These are phyloP conservation scores for Callyntrura guangdongensis DNA, from an alignment of 2,888 invertebrate genomes.

Conservation along the genomic window DNA sequence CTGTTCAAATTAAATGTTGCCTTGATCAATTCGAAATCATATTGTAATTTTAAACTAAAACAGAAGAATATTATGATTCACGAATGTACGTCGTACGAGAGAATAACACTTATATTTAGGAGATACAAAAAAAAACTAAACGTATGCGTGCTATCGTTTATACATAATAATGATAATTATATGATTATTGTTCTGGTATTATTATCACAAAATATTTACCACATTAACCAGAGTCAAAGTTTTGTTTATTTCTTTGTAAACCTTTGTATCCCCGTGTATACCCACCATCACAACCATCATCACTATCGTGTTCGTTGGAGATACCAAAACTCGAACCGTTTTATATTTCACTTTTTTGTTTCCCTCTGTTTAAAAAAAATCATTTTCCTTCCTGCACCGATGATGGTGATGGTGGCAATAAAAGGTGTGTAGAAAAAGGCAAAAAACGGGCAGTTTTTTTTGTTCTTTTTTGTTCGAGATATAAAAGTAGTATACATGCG, in stretches of 20 bases:
- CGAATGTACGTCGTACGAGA: constrained; percentile 75
- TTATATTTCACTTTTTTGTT: no score
- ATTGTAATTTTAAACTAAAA: constrained; percentile 47
- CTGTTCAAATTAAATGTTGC: constrained; percentile 81
- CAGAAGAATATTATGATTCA: constrained; percentile 61
- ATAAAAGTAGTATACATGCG: not conserved
- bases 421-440: not conserved
- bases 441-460: not conserved
- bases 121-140: constrained; percentile 58
- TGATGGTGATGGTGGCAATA: not conserved
- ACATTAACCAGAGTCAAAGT: no score
- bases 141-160: constrained; percentile 78
- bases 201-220: no score
- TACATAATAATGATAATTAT: constrained; percentile 58
- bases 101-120: constrained; percentile 77
- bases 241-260: no score
- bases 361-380: no score
- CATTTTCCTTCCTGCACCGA: no score
- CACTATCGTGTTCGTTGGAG: no score
- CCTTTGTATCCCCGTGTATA: no score
- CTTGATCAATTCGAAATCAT: constrained; percentile 79
- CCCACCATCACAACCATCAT: no score
- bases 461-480: not conserved
- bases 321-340: no score
- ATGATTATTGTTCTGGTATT: no score